Conservation (phyloP, 1,140 invertebrate genomes). For the Platyura marginata region DNA sequence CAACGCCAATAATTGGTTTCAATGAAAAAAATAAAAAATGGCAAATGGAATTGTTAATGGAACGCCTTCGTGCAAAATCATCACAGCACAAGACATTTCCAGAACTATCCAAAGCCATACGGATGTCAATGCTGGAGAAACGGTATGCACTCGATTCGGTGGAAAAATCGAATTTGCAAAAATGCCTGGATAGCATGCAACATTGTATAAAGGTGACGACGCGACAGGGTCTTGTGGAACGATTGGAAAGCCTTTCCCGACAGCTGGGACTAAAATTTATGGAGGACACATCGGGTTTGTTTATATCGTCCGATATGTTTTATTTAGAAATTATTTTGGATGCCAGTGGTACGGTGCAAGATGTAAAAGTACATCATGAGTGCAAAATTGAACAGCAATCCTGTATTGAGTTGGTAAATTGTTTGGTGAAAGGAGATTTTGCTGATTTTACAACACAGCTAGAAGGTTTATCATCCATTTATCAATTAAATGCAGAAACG, state of each 20-base stretch:
- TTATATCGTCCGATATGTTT: slow-evolving; percentile 94
- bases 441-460: slow-evolving; percentile 83
- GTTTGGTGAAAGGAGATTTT: slow-evolving; percentile 67
- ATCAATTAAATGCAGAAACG: slow-evolving; percentile 86
- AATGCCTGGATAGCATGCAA: slow-evolving; percentile 80
- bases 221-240: slow-evolving; percentile 76
- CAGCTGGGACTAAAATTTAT: slow-evolving; percentile 47
- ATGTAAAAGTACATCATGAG: slow-evolving; percentile 52
- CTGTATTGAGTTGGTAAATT: slow-evolving; percentile 58
- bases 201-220: slow-evolving; percentile 87
- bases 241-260: slow-evolving; percentile 74
- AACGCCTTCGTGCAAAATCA: slow-evolving; percentile 59
- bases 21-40: slow-evolving; percentile 46
- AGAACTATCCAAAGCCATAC: slow-evolving; percentile 68
- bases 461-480: slow-evolving; percentile 79
- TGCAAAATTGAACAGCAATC: slow-evolving; percentile 37
- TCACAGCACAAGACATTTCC: slow-evolving; percentile 55
- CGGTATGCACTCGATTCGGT: slow-evolving; percentile 70
- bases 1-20: too few relatives aligned
- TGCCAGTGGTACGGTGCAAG: slow-evolving; percentile 59
- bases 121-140: slow-evolving; percentile 63
- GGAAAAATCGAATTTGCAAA: slow-evolving; percentile 69
- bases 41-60: slow-evolving; percentile 70
- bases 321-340: slow-evolving; percentile 82
- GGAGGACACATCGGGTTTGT: slow-evolving; percentile 31